phyloP scores from a whole-genome alignment of 2,113 vertebrate species.

The Eudorcas thomsonii region DNA sequence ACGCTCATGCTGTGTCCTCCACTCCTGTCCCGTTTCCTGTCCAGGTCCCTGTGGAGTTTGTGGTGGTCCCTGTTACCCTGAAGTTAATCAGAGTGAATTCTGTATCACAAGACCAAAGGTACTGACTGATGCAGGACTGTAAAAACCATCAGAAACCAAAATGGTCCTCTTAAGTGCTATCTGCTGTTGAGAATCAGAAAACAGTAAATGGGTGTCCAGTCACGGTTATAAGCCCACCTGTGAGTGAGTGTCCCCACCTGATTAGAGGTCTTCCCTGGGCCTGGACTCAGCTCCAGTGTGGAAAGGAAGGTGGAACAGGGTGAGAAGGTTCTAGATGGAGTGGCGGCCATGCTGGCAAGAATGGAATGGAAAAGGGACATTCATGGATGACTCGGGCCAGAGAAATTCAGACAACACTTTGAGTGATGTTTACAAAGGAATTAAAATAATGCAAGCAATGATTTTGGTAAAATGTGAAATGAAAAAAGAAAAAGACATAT shows the following conservation, averaged over 20 bases:
- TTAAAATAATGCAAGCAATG: background rate
- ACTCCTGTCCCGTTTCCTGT: background rate
- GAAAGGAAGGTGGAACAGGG: background rate
- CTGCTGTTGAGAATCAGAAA: background rate
- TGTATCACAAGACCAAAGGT: background rate
- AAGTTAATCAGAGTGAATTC: background rate
- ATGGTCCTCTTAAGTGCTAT: too few relatives aligned
- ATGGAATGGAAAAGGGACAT: background rate
- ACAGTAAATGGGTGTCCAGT: background rate
- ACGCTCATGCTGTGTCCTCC: fast-evolving
- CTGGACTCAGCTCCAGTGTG: fast-evolving
- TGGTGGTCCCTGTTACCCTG: background rate
- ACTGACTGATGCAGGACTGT: background rate
- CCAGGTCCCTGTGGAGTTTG: background rate
- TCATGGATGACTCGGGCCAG: background rate
- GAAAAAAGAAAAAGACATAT: background rate
- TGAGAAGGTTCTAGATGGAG: background rate
- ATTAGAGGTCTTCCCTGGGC: background rate
- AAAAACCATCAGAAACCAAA: background rate
- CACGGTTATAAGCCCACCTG: background rate
- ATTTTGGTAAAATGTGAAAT: background rate
- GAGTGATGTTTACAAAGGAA: background rate
- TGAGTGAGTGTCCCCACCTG: fast-evolving
- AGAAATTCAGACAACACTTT: background rate
- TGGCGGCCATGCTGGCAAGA: background rate